Percentiles rank a stretch among this genome's conserved stretches.
Evolutionary conservation across 2,888 invertebrate genomes (phyloP).

Genomic region (Lagria hirta): DNA sequence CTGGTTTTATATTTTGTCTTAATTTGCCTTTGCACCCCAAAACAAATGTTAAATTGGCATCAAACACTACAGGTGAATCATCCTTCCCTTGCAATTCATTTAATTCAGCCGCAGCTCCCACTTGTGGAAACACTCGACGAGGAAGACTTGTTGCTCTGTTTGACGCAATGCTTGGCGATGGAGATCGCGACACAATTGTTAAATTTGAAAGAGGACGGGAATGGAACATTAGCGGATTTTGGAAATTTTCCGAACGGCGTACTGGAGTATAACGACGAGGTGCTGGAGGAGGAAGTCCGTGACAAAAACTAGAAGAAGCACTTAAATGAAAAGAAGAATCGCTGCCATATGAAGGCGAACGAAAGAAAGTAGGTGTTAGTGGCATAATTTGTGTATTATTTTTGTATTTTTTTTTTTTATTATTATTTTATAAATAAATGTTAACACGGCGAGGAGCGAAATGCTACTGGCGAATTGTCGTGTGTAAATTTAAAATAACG

Average conservation of each 20-base stretch:
- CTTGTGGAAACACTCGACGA: constrained; percentile 71
- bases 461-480: constrained; percentile 17
- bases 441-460: constrained; percentile 15
- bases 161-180: constrained; percentile 19
- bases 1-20: constrained; percentile 66
- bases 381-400: constrained; percentile 23
- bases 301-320: constrained; percentile 16
- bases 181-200: constrained; percentile 39
- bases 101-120: constrained; percentile 52
- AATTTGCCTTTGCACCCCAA: constrained; percentile 73
- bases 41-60: constrained; percentile 78
- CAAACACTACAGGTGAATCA: constrained; percentile 77
- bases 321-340: constrained; percentile 7
- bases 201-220: constrained; percentile 52
- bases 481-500: constrained; percentile 19
- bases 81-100: constrained; percentile 67
- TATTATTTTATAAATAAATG: constrained; percentile 1
- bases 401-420: constrained; percentile 2
- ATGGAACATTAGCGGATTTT: constrained; percentile 40
- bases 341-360: constrained; percentile 23
- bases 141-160: constrained; percentile 54
- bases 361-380: constrained; percentile 23
- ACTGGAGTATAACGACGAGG: constrained; percentile 19
- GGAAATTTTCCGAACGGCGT: constrained; percentile 7
- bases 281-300: constrained; percentile 34